Base-by-base conservation (phyloP, 2,888 invertebrate genomes). In the Stomorhina lunata region DNA sequence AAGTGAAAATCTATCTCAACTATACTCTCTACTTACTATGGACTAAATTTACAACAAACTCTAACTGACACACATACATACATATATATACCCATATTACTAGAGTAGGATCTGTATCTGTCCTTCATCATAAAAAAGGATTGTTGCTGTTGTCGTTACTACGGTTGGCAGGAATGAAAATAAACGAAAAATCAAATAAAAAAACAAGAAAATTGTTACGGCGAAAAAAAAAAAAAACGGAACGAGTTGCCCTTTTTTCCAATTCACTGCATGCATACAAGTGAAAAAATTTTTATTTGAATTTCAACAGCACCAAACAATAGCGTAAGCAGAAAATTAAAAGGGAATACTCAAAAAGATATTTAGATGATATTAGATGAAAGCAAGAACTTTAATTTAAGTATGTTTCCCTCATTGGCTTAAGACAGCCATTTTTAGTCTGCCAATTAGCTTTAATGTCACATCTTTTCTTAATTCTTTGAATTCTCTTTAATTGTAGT, bases 211-310 rank as follows among this genome's bases (percentile, higher is more conserved):
- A 20, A 61, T 32, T 9, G 40, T 40, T 20, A 20, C 10, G 10
- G 3, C 12, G n/a, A 15, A 37, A 50, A 17, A 15, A 9, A 63
- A 34, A 61, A 59, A 37, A 48, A 20, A 48, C 7, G 53, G n/a
- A 29, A 15, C n/a, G 10, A 61, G 50, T 69, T 61, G 40, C 27
- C 68, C 25, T 77, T 68, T n/a, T 69, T 77, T 77, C 61, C 68
- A 69, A 32, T 43, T 77, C 68, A 77, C 61, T 61, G 68, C 59
- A 15, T 59, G 37, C 37, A 68, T 48, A 66, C 25, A 22, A 61
- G 32, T 57, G 40, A 22, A 45, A 43, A 29, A 2, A 22, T 59
- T 72, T 27, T 68, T 34, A 25, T 68, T 53, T 55, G 15, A 40
- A 25, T 40, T 69, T 37, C 25, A 10, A 15, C 12, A 48, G 37